Evolutionary conservation across 2,113 vertebrate species (phyloP).

Genomic region (Thryonomys swinderianus): DNA sequence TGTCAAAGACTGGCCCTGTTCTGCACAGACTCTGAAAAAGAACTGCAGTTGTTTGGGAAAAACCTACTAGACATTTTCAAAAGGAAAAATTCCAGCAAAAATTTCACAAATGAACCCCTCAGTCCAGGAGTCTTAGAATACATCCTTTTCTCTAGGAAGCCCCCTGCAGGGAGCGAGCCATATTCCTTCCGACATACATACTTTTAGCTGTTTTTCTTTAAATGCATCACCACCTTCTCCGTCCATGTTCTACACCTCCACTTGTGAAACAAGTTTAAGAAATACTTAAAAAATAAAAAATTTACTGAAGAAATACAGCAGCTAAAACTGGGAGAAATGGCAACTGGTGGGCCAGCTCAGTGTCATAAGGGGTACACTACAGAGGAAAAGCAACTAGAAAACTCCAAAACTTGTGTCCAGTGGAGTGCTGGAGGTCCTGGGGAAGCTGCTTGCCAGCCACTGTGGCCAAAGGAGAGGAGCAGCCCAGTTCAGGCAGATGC

Average conservation of each 20-base stretch:
- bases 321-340: neutral
- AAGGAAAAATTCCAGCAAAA: neutral
- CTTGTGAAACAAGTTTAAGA: neutral
- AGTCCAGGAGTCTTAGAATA: neutral
- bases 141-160: neutral
- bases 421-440: neutral
- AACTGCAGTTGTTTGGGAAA: neutral
- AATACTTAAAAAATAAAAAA: neutral
- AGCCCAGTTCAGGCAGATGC: neutral
- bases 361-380: neutral
- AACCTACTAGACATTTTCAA: neutral
- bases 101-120: too few relatives aligned
- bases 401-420: fast-evolving
- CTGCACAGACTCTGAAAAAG: neutral
- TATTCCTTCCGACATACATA: neutral
- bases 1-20: neutral
- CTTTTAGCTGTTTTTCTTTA: neutral
- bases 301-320: neutral
- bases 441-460: neutral
- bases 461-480: neutral
- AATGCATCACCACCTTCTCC: neutral
- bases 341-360: neutral
- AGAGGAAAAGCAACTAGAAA: neutral
- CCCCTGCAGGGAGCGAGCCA: neutral
- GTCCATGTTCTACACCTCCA: neutral